A percentile compares a stretch with the other conserved stretches of the same genome.
phyloP scores from a whole-genome alignment of 1,140 invertebrate genomes.

The Globodera rostochiensis region DNA sequence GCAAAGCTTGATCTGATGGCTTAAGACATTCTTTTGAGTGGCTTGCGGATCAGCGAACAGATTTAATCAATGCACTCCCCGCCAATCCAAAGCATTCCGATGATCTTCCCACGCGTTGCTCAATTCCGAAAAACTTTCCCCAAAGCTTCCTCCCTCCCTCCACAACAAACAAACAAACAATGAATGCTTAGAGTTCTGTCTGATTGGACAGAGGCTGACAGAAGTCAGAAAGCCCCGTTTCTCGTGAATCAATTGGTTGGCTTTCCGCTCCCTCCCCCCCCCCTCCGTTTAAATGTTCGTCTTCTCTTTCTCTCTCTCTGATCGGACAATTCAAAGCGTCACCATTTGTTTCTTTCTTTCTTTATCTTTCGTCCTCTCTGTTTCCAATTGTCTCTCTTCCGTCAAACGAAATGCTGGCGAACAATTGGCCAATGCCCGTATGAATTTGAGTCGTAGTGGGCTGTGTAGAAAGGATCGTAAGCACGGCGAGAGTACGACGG shows the following conservation, averaged over 20 bases:
- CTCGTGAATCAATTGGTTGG: neutral
- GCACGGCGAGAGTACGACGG: slow-evolving; percentile 26
- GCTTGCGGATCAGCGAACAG: neutral
- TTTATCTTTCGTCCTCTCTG: neutral
- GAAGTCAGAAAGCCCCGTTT: neutral
- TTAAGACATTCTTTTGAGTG: no score
- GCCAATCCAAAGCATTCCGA: neutral
- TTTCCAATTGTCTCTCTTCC: neutral
- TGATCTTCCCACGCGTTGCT: slow-evolving; percentile 11
- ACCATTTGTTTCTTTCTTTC: neutral
- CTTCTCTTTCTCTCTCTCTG: neutral
- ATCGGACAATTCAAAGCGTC: no score
- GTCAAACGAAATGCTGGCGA: slow-evolving; percentile 28
- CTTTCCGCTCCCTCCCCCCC: neutral
- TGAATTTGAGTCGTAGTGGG: slow-evolving; percentile 18
- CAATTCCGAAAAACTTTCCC: neutral
- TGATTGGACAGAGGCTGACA: neutral
- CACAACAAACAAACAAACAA: slow-evolving; percentile 12
- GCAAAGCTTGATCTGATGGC: no score
- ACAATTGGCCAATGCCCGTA: slow-evolving; percentile 25
- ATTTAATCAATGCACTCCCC: neutral
- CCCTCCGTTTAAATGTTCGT: neutral
- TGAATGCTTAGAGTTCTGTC: neutral
- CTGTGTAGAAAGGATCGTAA: slow-evolving; percentile 22
- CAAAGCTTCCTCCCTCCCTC: neutral